Base-by-base conservation (phyloP, 2,797 vertebrate species). In the Pipistrellus pygmaeus region DNA sequence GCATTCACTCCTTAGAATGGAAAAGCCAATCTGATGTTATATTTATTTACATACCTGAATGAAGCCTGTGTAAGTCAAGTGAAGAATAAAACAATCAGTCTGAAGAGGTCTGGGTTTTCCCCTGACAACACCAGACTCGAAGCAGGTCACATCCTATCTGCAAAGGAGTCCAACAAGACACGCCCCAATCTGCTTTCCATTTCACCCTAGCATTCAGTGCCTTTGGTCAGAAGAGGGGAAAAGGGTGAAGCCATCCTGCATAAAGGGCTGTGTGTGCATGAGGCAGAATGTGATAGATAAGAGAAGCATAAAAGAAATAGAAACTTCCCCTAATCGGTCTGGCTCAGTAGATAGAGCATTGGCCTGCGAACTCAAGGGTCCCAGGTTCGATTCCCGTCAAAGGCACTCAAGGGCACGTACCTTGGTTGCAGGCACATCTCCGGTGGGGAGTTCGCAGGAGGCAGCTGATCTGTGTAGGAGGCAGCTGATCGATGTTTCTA, bases 11-110 rank as follows among this genome's bases (percentile, higher is more conserved):
- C 35, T 62, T 90, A 82, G 46, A 41, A 82, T 85, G 13, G 27
- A 55, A 95, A 96, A 88, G 17, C 6, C 64, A 71, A 51, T 11
- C 81, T 88, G 21, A 78, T 72, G 66, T 91, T 51, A 55, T 72
- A 41, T 64, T 91, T 75, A 75, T 72, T 90, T 69, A 75, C 51
- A 53, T 76, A 71, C 23, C 55, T 80, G 51, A 95, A 85, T 62
- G 80, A 82, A 80, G 9, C 55, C 48, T 44, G 4, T 60, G 10
- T 44, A 38, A 85, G 53, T 87, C 57, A 71, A 82, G 20, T 53
- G 20, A 85, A 92, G 27, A 77, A 1, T 44, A 77, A 53, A 88
- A n/a, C 35, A 85, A 44, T 93, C n/a, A 72, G 35, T 77, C 53
- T 51, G 35, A 60, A 94, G 62, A n/a, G 21, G 41, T 69, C 78